These are phyloP conservation scores for Xiphophorus couchianus DNA, from an alignment of 2,113 vertebrate genomes.

Conservation along the genomic window DNA sequence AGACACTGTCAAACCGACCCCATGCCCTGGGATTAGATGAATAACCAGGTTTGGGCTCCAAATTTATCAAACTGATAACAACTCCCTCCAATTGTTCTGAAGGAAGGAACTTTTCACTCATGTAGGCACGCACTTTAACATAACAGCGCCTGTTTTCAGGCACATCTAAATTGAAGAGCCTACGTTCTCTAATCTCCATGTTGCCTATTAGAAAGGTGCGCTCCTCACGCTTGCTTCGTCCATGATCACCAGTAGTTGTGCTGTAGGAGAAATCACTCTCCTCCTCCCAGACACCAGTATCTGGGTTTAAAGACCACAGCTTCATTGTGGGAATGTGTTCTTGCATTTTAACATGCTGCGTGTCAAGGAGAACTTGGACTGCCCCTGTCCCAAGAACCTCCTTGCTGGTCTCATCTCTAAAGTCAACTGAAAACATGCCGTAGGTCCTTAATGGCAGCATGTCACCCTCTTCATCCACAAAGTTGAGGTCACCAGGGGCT, in stretches of 20 bases:
- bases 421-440: constrained; percentile 95
- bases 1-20: constrained; percentile 96
- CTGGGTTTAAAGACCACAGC: constrained; percentile 92
- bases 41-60: constrained; percentile 91
- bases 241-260: constrained; percentile 38
- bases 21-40: constrained; percentile 91
- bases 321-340: constrained; percentile 91
- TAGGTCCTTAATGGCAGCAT: constrained; percentile 91
- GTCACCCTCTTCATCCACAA: constrained; percentile 86
- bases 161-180: constrained; percentile 96
- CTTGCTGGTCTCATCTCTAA: constrained; percentile 82
- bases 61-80: constrained; percentile 89
- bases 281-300: constrained; percentile 93
- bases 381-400: constrained; percentile 83
- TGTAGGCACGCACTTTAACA: constrained; percentile 94
- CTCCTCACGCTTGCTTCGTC: constrained; percentile 88
- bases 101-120: constrained; percentile 90
- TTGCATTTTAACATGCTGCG: constrained; percentile 87
- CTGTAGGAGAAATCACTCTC: constrained; percentile 83
- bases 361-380: constrained; percentile 86
- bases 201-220: constrained; percentile 93
- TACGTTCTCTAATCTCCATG: constrained; percentile 91
- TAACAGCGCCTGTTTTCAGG: constrained; percentile 96
- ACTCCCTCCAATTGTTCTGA: constrained; percentile 92
- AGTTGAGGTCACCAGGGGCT: constrained; percentile 92